Evolutionary conservation across 1,140 invertebrate species (phyloP), one percentile per base, ranked within the genome.

Genomic region (Drosophila kepulauana): DNA sequence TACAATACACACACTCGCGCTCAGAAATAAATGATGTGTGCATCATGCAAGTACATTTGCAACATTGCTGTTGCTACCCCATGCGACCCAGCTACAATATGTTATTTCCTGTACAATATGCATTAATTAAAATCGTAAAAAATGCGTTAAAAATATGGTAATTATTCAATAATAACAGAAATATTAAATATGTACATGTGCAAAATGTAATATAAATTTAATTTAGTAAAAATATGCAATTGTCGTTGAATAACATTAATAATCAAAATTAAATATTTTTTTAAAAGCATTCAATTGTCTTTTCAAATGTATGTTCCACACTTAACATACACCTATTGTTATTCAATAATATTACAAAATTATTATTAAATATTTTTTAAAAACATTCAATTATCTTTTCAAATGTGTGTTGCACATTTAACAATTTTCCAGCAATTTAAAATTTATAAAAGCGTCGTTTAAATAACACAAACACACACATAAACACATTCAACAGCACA

Each of bases 11-110:
- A 33, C 8, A 25, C 3, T 25, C 20, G 20, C 20, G 20, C 20
- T 25, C 20, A 4, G 15, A 10, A 35, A 11, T 30, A 61, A 73
- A 46, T 48, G 41, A 35, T 35, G 54, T 72, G 41, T 41, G 52
- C 5, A 28, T 8, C 49, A 8, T 41, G n/a, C 3, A 56, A 25
- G 28, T 30, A 48, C n/a, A 48, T 48, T n/a, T 57, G 35, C 20
- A 51, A 28, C 56, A 51, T 13, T 16, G 33, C 54, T 25, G 54
- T 58, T 25, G 20, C 25, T 67, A 58, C 41, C 43, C 11, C 49
- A 68, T 20, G 2, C 33, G n/a, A 10, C 13, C 33, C 20, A 7
- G 2, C 1, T 6, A n/a, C 8, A 33, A 51, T 1, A 54, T 30
- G 5, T 51, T 48, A 20, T 48, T 20, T 16, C 15, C 49, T 8